Conservation (phyloP, 2,888 invertebrate genomes). For the Cryptocephalus primarius region DNA sequence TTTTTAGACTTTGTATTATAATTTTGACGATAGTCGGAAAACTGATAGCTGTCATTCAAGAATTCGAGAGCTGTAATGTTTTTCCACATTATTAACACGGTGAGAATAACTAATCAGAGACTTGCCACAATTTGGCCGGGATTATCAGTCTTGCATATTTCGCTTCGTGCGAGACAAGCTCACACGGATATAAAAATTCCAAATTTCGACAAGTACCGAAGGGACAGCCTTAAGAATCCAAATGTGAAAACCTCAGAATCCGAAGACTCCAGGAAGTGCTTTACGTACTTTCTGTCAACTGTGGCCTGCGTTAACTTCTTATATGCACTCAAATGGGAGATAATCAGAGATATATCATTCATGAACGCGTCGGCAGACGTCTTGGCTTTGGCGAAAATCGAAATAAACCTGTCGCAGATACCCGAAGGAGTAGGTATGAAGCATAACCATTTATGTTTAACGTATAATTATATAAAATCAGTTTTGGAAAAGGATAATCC, state of each 20-base stretch:
- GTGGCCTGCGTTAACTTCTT: constrained; percentile 46
- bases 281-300: constrained; percentile 70
- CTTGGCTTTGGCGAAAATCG: constrained; percentile 63
- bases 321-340: constrained; percentile 51
- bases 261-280: constrained; percentile 54
- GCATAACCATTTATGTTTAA: constrained; percentile 43
- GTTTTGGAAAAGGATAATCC: too few species aligned
- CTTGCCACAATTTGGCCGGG: too few species aligned
- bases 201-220: constrained; percentile 74
- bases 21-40: too few species aligned
- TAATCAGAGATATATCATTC: constrained; percentile 42
- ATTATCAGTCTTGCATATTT: neutral
- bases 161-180: constrained; percentile 31
- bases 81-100: too few species aligned
- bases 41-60: too few species aligned
- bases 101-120: too few species aligned
- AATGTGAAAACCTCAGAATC: constrained; percentile 41
- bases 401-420: constrained; percentile 59
- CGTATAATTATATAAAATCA: too few species aligned
- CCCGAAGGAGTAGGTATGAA: constrained; percentile 48
- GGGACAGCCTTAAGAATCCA: constrained; percentile 51
- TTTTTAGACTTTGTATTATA: too few species aligned
- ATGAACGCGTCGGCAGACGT: constrained; percentile 65
- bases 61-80: too few species aligned
- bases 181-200: constrained; percentile 85